These are phyloP conservation scores for Arctia plantaginis DNA, from an alignment of 2,888 invertebrate genomes.

Conservation along the genomic window DNA sequence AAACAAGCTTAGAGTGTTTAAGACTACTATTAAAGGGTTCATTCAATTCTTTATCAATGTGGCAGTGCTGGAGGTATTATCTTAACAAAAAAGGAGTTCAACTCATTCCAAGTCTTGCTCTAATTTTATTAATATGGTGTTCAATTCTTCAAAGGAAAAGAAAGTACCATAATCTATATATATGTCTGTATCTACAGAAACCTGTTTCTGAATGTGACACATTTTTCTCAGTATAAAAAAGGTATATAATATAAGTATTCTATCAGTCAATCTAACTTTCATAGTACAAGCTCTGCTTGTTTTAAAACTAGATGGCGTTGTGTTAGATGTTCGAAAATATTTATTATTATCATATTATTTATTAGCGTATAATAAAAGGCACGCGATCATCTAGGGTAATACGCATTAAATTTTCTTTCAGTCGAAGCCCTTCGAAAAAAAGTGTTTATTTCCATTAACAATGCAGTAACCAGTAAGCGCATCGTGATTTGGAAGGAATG, in stretches of 20 bases:
- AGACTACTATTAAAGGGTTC: not conserved
- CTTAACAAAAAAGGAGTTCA: not conserved
- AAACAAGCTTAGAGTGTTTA: not conserved
- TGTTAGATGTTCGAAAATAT: too few relatives aligned
- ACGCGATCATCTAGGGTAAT: too few relatives aligned
- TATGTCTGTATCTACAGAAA: too few relatives aligned
- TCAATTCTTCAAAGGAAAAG: not conserved
- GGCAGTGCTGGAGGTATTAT: not conserved
- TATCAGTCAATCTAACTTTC: too few relatives aligned
- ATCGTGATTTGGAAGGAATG: not conserved
- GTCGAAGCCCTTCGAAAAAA: not conserved
- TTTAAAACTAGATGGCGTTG: too few relatives aligned
- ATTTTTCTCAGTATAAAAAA: too few relatives aligned
- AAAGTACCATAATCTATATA: not conserved
- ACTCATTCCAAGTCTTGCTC: not conserved
- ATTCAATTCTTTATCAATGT: not conserved
- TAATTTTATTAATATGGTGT: not conserved
- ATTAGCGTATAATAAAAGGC: too few relatives aligned
- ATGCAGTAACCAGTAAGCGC: not conserved
- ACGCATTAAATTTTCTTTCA: not conserved
- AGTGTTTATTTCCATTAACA: not conserved
- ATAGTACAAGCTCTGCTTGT: too few relatives aligned
- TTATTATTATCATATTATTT: too few relatives aligned
- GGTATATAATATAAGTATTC: too few relatives aligned
- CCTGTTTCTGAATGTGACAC: too few relatives aligned